A percentile compares a stretch with the other conserved stretches of the same genome.
These are phyloP conservation scores for Porites cylindrica DNA, from an alignment of 92 coral and sea anemone species.

Conservation along the genomic window DNA sequence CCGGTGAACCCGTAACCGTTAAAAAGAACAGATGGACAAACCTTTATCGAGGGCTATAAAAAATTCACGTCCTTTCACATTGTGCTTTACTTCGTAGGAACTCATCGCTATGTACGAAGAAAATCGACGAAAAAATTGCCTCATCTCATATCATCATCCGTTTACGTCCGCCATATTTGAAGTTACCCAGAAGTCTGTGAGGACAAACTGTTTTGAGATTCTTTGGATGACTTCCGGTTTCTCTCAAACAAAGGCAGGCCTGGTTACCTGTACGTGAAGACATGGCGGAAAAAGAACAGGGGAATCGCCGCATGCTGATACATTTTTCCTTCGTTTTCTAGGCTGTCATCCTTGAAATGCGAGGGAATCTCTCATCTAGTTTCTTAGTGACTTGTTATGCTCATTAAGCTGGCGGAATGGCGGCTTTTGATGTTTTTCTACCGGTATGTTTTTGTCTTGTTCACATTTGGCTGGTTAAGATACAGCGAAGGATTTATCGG, in stretches of 20 bases:
- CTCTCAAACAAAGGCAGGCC: constrained; percentile 77
- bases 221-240: constrained; percentile 72
- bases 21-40: constrained; percentile 3
- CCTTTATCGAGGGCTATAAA: constrained; percentile 81
- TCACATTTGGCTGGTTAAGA: constrained; percentile 12
- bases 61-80: constrained; percentile 61
- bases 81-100: constrained; percentile 69
- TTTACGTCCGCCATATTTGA: constrained; percentile 3
- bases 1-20: no score
- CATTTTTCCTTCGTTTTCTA: constrained; percentile 26
- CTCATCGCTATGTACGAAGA: constrained; percentile 55
- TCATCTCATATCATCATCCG: neutral
- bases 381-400: constrained; percentile 78
- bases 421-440: constrained; percentile 52
- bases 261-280: constrained; percentile 60
- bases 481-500: constrained; percentile 38
- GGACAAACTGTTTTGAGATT: constrained; percentile 12
- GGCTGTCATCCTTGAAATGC: constrained; percentile 43
- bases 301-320: constrained; percentile 23
- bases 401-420: constrained; percentile 80
- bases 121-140: constrained; percentile 32
- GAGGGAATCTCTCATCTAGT: constrained; percentile 36
- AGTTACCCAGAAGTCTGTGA: constrained; percentile 23
- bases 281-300: constrained; percentile 76
- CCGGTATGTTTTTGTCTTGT: constrained; percentile 55